phyloP scores from a whole-genome alignment of 2,113 vertebrate species.

The Rynchops niger region DNA sequence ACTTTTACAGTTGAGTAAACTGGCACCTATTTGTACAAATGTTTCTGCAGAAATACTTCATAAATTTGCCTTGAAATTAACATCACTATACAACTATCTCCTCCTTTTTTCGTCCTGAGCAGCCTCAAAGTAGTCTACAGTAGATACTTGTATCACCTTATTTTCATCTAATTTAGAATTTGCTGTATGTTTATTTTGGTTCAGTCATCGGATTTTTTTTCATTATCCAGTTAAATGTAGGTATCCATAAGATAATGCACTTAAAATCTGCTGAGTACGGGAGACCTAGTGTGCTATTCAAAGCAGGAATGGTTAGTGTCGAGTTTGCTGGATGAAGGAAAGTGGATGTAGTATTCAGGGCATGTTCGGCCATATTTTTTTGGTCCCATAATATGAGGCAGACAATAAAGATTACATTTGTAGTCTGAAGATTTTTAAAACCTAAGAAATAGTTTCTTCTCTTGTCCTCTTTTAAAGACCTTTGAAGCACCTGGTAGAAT shows the following conservation, averaged over 20 bases:
- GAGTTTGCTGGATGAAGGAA: not conserved
- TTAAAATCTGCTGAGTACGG: not conserved
- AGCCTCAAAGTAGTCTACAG: not conserved
- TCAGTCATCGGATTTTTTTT: not conserved
- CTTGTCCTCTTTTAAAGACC: not conserved
- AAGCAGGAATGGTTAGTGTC: not conserved
- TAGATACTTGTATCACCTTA: not conserved
- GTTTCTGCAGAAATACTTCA: not conserved
- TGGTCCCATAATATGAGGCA: not conserved
- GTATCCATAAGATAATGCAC: not conserved
- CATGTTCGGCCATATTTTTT: not conserved
- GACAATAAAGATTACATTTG: not conserved
- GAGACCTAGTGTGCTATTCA: not conserved
- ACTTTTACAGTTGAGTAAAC: not conserved
- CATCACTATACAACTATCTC: not conserved
- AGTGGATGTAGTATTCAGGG: not conserved
- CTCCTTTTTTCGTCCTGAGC: not conserved
- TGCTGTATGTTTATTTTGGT: not conserved
- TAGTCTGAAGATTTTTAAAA: not conserved
- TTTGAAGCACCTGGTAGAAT: not conserved
- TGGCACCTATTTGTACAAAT: not conserved
- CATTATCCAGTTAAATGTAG: not conserved
- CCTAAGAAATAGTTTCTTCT: not conserved
- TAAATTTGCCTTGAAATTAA: slow-evolving; percentile 1
- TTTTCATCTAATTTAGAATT: slow-evolving; percentile 23